A percentile compares a stretch with the other conserved stretches of the same genome.
phyloP scores from a whole-genome alignment of 2,888 invertebrate genomes.

The Actias luna region DNA sequence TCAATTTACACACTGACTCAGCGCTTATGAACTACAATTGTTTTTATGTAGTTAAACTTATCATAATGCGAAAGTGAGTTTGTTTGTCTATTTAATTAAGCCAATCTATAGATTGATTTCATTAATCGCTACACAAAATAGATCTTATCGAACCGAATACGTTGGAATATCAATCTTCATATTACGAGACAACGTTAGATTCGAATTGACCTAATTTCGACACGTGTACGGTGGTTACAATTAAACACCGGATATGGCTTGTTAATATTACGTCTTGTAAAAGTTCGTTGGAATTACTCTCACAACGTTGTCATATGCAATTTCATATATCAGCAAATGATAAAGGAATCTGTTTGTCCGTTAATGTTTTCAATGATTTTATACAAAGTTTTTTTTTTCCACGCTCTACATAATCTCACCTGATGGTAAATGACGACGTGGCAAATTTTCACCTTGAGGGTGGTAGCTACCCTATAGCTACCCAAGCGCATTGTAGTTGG shows the following conservation, averaged over 20 bases:
- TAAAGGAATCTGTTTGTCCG: background rate
- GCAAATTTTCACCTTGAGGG: no score
- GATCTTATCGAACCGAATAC: conserved; percentile 34
- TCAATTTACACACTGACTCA: no score
- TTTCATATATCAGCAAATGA: background rate
- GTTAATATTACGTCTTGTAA: conserved; percentile 72
- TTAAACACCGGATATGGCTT: conserved; percentile 74
- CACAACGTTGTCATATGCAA: conserved; percentile 69
- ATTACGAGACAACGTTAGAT: rapidly evolving
- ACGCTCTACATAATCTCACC: no score
- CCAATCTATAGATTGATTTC: conserved; percentile 47
- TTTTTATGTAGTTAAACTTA: no score
- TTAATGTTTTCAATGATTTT: background rate
- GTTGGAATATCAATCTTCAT: conserved; percentile 32
- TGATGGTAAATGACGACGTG: no score
- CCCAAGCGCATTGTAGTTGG: no score
- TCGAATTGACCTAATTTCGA: conserved; percentile 37
- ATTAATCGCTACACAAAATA: conserved; percentile 43
- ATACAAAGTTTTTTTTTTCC: no score
- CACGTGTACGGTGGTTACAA: conserved; percentile 67
- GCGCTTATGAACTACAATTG: no score
- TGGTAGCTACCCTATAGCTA: no score
- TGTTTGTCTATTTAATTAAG: no score
- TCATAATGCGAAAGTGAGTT: no score
- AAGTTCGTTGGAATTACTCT: conserved; percentile 32